Evolutionary conservation across 2,113 vertebrate genomes (phyloP).

Genomic region (Oceanodroma tethys): DNA sequence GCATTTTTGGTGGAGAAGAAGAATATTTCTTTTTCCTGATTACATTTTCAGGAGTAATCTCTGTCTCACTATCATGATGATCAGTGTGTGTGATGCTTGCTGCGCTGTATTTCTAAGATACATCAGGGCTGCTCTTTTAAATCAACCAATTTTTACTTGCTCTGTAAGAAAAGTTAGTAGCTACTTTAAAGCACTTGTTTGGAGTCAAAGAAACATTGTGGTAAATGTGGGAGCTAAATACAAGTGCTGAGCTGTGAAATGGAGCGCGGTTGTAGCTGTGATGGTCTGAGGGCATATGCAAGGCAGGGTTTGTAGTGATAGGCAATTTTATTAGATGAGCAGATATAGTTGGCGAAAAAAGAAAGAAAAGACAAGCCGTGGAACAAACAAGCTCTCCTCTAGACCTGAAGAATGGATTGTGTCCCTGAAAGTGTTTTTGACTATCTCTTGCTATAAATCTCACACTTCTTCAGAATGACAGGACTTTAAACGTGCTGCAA

Average conservation of each 20-base stretch:
- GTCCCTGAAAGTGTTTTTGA: neutral
- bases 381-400: neutral
- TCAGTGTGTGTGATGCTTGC: neutral
- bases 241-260: neutral
- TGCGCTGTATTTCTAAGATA: neutral
- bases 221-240: neutral
- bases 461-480: neutral
- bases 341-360: neutral
- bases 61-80: neutral
- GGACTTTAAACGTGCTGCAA: neutral
- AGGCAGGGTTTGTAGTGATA: neutral
- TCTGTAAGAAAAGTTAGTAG: neutral
- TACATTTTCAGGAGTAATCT: neutral
- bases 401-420: neutral
- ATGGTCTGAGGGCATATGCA: neutral
- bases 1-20: neutral
- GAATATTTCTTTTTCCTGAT: neutral
- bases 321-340: neutral
- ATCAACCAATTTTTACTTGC: neutral
- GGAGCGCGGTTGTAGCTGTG: neutral
- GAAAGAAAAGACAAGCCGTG: neutral
- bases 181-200: neutral
- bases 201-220: neutral
- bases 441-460: neutral
- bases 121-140: neutral